These are phyloP conservation scores for Morpho achilles DNA, from an alignment of 2,888 invertebrate species.

Conservation along the genomic window DNA sequence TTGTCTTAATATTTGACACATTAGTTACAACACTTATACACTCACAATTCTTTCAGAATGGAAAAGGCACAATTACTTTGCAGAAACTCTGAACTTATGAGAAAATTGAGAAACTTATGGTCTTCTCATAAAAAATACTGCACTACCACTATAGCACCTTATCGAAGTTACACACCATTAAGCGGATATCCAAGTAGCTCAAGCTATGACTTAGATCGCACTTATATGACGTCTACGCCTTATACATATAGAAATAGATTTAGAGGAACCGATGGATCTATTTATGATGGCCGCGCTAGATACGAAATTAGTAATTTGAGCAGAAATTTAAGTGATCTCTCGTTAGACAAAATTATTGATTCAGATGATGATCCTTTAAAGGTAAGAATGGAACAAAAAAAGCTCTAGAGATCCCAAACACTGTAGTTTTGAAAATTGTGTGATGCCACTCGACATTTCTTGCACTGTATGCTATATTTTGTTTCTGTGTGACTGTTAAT, in stretches of 20 bases:
- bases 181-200: slow-evolving; percentile 71
- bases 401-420: neutral
- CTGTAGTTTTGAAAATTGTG: neutral
- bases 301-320: slow-evolving; percentile 52
- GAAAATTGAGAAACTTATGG: slow-evolving; percentile 80
- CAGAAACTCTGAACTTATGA: slow-evolving; percentile 81
- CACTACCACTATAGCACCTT: slow-evolving; percentile 59
- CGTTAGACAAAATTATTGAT: slow-evolving; percentile 60
- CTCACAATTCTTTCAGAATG: slow-evolving; percentile 71
- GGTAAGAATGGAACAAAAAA: slow-evolving; percentile 43
- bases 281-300: slow-evolving; percentile 38
- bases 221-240: slow-evolving; percentile 63
- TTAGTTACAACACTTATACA: slow-evolving; percentile 22
- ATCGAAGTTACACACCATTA: slow-evolving; percentile 60
- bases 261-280: slow-evolving; percentile 38
- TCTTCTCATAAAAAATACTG: slow-evolving; percentile 80
- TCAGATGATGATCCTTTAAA: slow-evolving; percentile 65
- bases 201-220: slow-evolving; percentile 69
- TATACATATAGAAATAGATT: slow-evolving; percentile 61
- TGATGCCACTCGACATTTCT: too few species aligned
- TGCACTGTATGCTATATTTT: too few species aligned
- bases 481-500: too few species aligned
- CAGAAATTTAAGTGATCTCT: slow-evolving; percentile 60
- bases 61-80: slow-evolving; percentile 80
- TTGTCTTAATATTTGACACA: slow-evolving; percentile 14